Evolutionary conservation across 92 coral and sea anemone genomes (phyloP).

Genomic region (Ricordea florida): DNA sequence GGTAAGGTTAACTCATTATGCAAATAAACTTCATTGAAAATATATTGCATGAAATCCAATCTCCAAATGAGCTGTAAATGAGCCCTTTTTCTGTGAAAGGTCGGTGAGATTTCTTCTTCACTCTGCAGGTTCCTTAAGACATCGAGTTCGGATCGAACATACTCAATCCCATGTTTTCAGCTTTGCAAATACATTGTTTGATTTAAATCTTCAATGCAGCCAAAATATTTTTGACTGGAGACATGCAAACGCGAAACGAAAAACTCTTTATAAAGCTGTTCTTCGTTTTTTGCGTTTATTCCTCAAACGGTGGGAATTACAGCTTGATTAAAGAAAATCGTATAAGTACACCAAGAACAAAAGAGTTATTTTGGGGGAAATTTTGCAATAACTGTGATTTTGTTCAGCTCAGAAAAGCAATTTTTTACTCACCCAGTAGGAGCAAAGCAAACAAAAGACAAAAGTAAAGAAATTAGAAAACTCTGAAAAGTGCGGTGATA

Average conservation of each 20-base stretch:
- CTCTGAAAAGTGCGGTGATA: not conserved
- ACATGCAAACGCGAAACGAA: conserved; percentile 26
- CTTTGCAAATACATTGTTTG: too few relatives aligned
- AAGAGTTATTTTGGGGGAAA: conserved; percentile 9
- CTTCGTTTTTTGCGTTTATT: too few relatives aligned
- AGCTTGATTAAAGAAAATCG: conserved; percentile 17
- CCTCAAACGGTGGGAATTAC: too few relatives aligned
- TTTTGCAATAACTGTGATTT: conserved; percentile 46
- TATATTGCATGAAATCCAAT: not conserved
- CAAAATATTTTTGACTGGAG: conserved; percentile 9
- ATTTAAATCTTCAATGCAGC: conserved; percentile 15
- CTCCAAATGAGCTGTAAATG: not conserved
- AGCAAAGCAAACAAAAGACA: conserved; percentile 29
- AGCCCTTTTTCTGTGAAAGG: not conserved
- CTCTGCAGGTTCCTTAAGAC: not conserved
- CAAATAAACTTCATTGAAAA: conserved; percentile 17
- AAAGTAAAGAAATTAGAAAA: conserved; percentile 19
- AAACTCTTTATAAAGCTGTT: conserved; percentile 22
- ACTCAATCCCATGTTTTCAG: too few relatives aligned
- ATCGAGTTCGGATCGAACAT: too few relatives aligned
- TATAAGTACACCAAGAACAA: conserved; percentile 24
- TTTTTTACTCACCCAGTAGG: conserved; percentile 34
- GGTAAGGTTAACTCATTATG: conserved; percentile 37
- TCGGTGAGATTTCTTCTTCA: not conserved
- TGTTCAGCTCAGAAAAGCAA: conserved; percentile 25